Conservation (phyloP, 1,140 invertebrate genomes). For the Agrilus planipennis region DNA sequence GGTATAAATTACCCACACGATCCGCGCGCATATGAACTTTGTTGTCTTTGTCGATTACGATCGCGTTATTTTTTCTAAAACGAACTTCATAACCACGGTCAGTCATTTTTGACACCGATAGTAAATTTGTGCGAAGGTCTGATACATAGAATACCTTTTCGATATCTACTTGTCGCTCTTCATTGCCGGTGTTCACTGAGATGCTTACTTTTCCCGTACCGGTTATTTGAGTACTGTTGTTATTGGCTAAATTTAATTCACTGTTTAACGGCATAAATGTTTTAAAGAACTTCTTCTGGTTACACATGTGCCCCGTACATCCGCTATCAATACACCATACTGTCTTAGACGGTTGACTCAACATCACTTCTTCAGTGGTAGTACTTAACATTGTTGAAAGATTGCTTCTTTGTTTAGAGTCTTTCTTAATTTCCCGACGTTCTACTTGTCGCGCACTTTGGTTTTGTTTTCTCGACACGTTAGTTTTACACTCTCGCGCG, state of each 20-base stretch:
- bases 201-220: slow-evolving; percentile 9
- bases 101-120: slow-evolving; percentile 20
- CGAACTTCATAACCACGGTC: slow-evolving; percentile 17
- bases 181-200: slow-evolving; percentile 1
- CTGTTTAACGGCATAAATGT: not conserved
- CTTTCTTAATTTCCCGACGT: not conserved
- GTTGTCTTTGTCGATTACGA: too few species aligned
- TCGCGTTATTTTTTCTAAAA: too few species aligned
- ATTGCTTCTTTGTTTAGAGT: not conserved
- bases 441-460: too few species aligned
- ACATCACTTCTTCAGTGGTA: too few species aligned
- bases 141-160: slow-evolving; percentile 18
- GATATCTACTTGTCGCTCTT: slow-evolving; percentile 10
- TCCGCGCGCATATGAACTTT: slow-evolving; percentile 7
- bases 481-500: slow-evolving; percentile 6
- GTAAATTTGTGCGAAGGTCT: slow-evolving; percentile 17
- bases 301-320: slow-evolving; percentile 13
- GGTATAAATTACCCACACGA: slow-evolving; percentile 11
- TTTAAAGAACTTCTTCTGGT: slow-evolving; percentile 3
- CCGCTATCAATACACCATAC: slow-evolving; percentile 17
- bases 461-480: too few species aligned
- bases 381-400: not conserved
- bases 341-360: not conserved
- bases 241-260: slow-evolving; percentile 9
- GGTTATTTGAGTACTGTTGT: slow-evolving; percentile 11